Conservation (phyloP, 2,113 vertebrate genomes). For the Stegastes partitus region DNA sequence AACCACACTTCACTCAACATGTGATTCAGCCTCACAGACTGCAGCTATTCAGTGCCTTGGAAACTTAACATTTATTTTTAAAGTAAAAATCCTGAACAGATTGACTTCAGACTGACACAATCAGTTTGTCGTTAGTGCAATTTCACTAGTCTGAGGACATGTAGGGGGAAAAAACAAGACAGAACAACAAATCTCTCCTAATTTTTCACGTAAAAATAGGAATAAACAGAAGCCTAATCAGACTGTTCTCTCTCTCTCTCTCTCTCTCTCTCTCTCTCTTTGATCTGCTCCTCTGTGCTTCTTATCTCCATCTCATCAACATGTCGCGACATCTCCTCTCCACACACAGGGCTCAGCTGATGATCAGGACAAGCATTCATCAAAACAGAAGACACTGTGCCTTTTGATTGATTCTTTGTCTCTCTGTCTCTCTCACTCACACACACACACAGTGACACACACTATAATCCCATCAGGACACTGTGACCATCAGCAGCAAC, state of each 20-base stretch:
- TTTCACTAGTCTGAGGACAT: too few species aligned
- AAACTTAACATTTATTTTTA: too few species aligned
- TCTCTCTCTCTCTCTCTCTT: too few species aligned
- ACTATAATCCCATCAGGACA: slow-evolving; percentile 37
- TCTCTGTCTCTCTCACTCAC: neutral
- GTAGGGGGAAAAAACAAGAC: too few species aligned
- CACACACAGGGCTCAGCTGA: slow-evolving; percentile 59
- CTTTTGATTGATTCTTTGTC: slow-evolving; percentile 63
- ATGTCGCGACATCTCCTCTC: slow-evolving; percentile 71
- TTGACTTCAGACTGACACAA: too few species aligned
- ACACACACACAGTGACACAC: slow-evolving; percentile 19
- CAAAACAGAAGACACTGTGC: slow-evolving; percentile 66
- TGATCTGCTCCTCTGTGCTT: neutral
- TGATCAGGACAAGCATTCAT: slow-evolving; percentile 48
- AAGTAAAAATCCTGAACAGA: too few species aligned
- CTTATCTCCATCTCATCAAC: slow-evolving; percentile 67
- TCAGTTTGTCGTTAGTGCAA: too few species aligned
- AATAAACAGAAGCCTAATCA: neutral
- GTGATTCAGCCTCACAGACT: too few species aligned
- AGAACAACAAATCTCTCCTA: too few species aligned
- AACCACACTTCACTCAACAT: too few species aligned
- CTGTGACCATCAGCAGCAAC: slow-evolving; percentile 26
- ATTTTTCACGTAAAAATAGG: too few species aligned
- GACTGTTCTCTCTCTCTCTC: neutral
- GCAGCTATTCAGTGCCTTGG: too few species aligned